Evolutionary conservation across 2,888 invertebrate species (phyloP), one percentile per base, ranked within the genome.

Genomic region (Trachelus tabidus): DNA sequence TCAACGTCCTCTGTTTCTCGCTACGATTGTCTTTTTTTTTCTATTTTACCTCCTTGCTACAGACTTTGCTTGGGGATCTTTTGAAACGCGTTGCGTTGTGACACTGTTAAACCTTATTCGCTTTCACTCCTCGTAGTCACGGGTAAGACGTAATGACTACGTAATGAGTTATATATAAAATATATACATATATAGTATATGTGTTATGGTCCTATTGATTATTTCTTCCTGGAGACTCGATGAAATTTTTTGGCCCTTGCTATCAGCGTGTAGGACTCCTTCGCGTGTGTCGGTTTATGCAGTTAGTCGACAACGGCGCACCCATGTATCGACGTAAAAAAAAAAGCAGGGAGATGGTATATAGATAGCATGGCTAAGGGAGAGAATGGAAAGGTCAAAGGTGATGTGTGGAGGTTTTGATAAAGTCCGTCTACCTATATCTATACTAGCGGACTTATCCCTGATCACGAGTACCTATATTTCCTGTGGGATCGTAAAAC

Each of bases 241-340:
- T 56, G 56, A 56, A 23, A 56, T 0, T 56, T 56, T 56, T 56
- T 56, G 56, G 56, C 23, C 6, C 40, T 15, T 6, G 1, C 40
- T 40, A 40, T 56, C 56, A 23, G 23, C 23, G 2, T 9, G 23
- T 56, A 23, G 23, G 23, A 56, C 23, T 15, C 9, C 9, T 56
- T 56, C 56, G 56, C 56, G 56, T 23, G 23, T 56, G 23, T 56
- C 56, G 23, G 56, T 23, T 23, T 23, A 56, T 56, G 56, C 15
- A 56, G 56, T 12, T 23, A 75, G 77, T 77, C 69, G 77, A 77
- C 69, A 75, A 75, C 71, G 77, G 77, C 77, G 30, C 77, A 75
- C 77, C 77, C 77, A 77, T 77, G 73, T 77, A 77, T 77, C 77
- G 77, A 77, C 77, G 33, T 33, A 69, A 77, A 75, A 75, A 56